Conservation (phyloP, 2,113 vertebrate genomes). For the Notechis scutatus region DNA sequence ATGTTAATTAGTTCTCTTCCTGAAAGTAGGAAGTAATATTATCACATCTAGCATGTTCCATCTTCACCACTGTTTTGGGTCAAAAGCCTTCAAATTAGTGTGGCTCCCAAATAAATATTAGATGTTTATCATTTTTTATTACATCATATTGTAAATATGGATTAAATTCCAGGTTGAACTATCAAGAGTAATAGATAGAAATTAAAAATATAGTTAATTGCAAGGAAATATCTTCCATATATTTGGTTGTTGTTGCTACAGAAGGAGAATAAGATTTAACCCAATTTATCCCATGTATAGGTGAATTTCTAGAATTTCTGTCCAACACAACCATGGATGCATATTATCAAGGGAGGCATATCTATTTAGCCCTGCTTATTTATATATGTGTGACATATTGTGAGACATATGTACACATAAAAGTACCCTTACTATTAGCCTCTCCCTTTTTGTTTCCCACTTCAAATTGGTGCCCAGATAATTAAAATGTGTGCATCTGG, state of each 20-base stretch:
- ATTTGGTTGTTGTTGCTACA: neutral
- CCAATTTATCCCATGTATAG: neutral
- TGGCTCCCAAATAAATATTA: neutral
- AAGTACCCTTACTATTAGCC: neutral
- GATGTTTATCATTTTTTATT: constrained; percentile 23
- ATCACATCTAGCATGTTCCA: constrained; percentile 4
- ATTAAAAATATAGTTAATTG: neutral
- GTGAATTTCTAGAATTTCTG: neutral
- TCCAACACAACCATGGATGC: neutral
- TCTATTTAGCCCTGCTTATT: neutral
- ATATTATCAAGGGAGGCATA: neutral
- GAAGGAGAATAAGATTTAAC: neutral
- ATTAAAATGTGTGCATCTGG: neutral
- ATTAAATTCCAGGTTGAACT: neutral
- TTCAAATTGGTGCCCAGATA: neutral
- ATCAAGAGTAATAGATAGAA: neutral
- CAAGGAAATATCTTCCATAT: neutral
- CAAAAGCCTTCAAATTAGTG: constrained; percentile 8
- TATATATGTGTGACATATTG: neutral
- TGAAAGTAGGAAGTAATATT: neutral
- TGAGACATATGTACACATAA: neutral
- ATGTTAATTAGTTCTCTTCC: neutral
- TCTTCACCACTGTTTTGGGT: constrained; percentile 6
- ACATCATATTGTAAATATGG: constrained; percentile 11
- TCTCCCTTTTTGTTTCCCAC: neutral